These are phyloP conservation scores for Peromyscus leucopus DNA, from an alignment of 2,113 vertebrate genomes.

Conservation along the genomic window DNA sequence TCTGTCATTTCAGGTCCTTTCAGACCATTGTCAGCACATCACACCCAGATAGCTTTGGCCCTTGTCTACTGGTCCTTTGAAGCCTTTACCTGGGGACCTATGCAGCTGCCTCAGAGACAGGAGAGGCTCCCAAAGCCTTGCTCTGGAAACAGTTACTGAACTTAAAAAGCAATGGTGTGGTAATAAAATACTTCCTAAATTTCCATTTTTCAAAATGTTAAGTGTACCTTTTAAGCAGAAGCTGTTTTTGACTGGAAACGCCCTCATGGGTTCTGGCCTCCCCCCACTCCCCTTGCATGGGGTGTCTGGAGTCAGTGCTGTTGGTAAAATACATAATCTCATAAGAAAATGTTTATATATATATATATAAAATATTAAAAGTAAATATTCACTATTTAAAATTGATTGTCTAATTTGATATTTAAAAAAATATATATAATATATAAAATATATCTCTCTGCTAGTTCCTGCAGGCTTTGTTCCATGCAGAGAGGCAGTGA, in stretches of 20 bases:
- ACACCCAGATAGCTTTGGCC: neutral
- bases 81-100: slow-evolving; percentile 5
- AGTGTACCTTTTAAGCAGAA: slow-evolving; percentile 40
- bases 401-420: neutral
- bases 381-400: neutral
- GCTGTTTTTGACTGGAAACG: neutral
- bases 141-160: slow-evolving; percentile 49
- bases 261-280: neutral
- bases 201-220: slow-evolving; percentile 15
- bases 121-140: slow-evolving; percentile 14
- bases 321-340: neutral
- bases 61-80: neutral
- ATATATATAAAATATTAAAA: neutral
- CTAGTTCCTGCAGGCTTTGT: neutral
- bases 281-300: too few species aligned
- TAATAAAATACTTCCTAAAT: slow-evolving; percentile 26
- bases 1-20: slow-evolving; percentile 10
- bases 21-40: neutral
- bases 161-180: neutral
- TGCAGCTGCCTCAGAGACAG: neutral
- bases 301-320: too few species aligned
- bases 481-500: neutral
- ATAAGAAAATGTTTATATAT: neutral
- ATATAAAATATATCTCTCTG: neutral
- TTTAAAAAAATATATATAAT: neutral